phyloP scores from a whole-genome alignment of 2,797 vertebrate species.

The Notamacropus eugenii region DNA sequence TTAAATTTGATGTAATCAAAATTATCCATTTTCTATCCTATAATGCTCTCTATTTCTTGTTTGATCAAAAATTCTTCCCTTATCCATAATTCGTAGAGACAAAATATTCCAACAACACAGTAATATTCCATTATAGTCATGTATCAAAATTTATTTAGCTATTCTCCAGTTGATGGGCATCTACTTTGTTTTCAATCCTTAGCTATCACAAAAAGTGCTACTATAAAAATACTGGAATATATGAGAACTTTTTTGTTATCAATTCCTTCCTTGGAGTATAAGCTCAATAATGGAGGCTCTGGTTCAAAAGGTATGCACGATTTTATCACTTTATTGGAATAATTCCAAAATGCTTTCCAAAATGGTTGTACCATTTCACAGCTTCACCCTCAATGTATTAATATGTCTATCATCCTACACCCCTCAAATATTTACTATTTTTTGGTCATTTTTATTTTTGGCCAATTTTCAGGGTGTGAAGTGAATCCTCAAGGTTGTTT shows the following conservation, averaged over 20 bases:
- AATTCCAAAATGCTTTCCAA: not conserved
- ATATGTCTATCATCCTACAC: not conserved
- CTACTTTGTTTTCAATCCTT: no score
- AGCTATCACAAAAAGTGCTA: no score
- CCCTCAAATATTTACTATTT: not conserved
- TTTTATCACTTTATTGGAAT: not conserved
- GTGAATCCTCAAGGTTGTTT: not conserved
- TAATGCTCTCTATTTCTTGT: no score
- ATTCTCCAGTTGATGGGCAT: no score
- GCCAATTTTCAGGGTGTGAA: not conserved
- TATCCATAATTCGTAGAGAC: no score
- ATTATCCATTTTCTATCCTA: no score
- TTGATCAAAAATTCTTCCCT: no score
- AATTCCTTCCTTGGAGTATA: not conserved
- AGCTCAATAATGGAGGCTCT: not conserved
- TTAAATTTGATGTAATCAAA: no score
- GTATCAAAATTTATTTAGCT: no score
- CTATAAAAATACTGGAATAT: not conserved
- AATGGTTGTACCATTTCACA: not conserved
- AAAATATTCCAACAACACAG: no score
- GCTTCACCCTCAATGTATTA: not conserved
- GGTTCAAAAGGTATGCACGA: not conserved
- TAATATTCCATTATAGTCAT: no score
- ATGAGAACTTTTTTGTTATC: not conserved
- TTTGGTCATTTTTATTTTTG: not conserved